Conservation (phyloP, 2,888 invertebrate genomes). For the Empis stercorea region DNA sequence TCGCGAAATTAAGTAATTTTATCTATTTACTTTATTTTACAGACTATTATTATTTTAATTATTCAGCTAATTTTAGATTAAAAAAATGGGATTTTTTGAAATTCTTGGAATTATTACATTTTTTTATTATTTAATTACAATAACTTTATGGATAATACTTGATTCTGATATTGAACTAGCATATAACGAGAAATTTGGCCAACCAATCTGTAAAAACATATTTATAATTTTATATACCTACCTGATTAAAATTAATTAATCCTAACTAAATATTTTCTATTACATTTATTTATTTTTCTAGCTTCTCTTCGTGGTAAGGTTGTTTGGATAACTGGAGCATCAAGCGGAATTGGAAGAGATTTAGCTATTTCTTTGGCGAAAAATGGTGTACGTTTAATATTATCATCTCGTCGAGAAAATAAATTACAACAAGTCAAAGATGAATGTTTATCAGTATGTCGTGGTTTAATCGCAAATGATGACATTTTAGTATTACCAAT, state of each 20-base stretch:
- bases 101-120: conserved; percentile 23
- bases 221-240: no score
- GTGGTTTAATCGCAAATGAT: conserved; percentile 37
- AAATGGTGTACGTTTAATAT: conserved; percentile 49
- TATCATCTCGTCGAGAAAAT: conserved; percentile 51
- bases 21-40: no score
- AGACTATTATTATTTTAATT: no score
- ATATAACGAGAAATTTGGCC: conserved; percentile 47
- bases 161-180: conserved; percentile 49
- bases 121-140: conserved; percentile 40
- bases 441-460: conserved; percentile 40
- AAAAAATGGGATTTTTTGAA: conserved; percentile 18
- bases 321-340: conserved; percentile 74
- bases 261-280: not conserved
- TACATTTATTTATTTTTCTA: conserved; percentile 16
- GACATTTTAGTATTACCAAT: conserved; percentile 56
- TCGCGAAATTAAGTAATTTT: no score
- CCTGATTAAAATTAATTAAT: not conserved
- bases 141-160: conserved; percentile 39
- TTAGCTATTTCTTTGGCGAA: conserved; percentile 55
- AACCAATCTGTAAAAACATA: conserved; percentile 40
- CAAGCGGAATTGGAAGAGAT: conserved; percentile 69
- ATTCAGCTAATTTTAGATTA: no score
- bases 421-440: conserved; percentile 53
- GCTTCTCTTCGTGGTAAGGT: conserved; percentile 51